Evolutionary conservation across 2,797 vertebrate genomes (phyloP).

Genomic region (Dromococcyx pavoninus): DNA sequence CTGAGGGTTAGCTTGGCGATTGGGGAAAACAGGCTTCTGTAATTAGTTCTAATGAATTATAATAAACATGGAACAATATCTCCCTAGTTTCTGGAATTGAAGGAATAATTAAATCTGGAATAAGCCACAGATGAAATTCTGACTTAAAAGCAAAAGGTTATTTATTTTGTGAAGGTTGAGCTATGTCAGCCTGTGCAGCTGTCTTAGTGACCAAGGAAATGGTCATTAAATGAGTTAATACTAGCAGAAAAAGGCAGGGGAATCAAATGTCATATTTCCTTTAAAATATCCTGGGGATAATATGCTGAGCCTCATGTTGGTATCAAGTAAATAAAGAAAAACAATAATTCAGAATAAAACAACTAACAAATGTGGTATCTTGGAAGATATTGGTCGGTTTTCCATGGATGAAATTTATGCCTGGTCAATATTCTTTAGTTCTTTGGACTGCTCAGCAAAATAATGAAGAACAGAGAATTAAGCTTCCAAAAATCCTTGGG

Average conservation of each 20-base stretch:
- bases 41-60: constrained; percentile 40
- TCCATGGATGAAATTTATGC: neutral
- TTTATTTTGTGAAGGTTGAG: constrained; percentile 28
- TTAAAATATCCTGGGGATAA: constrained; percentile 8
- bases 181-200: constrained; percentile 15
- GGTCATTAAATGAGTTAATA: constrained; percentile 46
- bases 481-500: neutral
- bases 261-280: neutral
- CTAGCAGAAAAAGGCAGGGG: neutral
- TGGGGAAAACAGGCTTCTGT: constrained; percentile 23
- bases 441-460: neutral
- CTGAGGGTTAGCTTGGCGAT: neutral
- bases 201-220: constrained; percentile 40
- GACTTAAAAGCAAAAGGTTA: constrained; percentile 31
- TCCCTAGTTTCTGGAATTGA: constrained; percentile 10
- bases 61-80: constrained; percentile 19
- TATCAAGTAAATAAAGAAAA: neutral
- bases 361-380: neutral
- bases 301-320: neutral
- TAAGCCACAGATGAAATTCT: neutral
- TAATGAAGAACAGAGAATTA: neutral
- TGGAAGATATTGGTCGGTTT: neutral
- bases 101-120: constrained; percentile 41
- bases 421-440: neutral
- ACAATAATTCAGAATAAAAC: neutral